Conservation (phyloP, 1,140 invertebrate species). For the Drosophila asahinai region DNA sequence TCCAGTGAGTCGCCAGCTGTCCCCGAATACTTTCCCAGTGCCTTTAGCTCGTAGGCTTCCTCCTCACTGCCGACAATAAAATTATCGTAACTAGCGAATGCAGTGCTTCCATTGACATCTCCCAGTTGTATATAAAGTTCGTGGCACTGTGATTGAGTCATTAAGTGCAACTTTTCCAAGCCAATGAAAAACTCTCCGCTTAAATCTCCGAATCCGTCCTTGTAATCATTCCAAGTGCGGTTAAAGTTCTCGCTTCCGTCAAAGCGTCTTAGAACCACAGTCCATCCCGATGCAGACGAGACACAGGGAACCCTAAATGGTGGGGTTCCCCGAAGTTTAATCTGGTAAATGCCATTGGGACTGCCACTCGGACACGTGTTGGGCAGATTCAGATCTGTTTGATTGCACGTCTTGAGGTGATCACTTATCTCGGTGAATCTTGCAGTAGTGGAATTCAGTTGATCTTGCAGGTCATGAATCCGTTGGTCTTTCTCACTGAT, state of each 20-base stretch:
- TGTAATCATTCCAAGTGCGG: constrained; percentile 82
- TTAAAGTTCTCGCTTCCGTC: constrained; percentile 64
- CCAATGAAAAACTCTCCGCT: constrained; percentile 87
- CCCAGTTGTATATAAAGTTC: constrained; percentile 88
- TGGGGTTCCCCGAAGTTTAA: background rate
- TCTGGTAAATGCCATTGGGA: constrained; percentile 2
- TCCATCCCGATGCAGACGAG: constrained; percentile 85
- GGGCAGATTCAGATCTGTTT: background rate
- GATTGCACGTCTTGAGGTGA: background rate
- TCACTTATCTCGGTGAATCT: background rate
- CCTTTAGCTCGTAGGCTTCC: too few species aligned
- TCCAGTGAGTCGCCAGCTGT: constrained; percentile 88
- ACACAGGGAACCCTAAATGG: constrained; percentile 3
- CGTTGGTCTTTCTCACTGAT: constrained; percentile 1
- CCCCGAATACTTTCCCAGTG: constrained; percentile 77
- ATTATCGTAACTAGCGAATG: constrained; percentile 81
- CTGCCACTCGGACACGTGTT: background rate
- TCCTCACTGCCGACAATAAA: too few species aligned
- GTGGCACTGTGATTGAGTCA: constrained; percentile 86
- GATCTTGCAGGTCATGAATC: background rate
- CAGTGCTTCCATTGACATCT: constrained; percentile 86
- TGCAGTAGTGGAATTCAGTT: background rate
- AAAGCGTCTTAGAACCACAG: constrained; percentile 87
- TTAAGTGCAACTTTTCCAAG: constrained; percentile 86
- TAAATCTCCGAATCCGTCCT: constrained; percentile 87